Conservation (phyloP, 2,113 vertebrate genomes). For the Malurus melanocephalus region DNA sequence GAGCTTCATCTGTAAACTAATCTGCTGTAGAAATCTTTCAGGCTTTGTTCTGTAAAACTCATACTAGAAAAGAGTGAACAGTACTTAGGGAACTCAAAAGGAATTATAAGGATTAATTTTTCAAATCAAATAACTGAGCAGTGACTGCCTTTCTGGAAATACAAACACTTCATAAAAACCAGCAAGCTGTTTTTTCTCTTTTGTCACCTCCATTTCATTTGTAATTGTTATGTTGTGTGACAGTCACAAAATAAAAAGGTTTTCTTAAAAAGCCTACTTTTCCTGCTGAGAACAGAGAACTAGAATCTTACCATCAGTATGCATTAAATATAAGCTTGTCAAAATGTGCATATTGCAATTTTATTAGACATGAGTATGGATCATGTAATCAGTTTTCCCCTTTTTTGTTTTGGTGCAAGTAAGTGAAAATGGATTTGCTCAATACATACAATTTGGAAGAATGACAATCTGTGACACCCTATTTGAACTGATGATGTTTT, state of each 20-base stretch:
- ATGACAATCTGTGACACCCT: constrained; percentile 22
- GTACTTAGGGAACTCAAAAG: constrained; percentile 61
- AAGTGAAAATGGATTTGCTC: constrained; percentile 60
- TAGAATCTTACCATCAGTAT: constrained; percentile 56
- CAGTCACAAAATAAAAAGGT: constrained; percentile 59
- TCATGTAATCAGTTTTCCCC: constrained; percentile 57
- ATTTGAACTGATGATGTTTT: constrained; percentile 50
- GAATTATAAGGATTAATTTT: constrained; percentile 63
- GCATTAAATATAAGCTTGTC: constrained; percentile 64
- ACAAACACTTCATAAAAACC: constrained; percentile 46
- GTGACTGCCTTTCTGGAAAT: constrained; percentile 36
- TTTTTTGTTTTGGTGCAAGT: constrained; percentile 58
- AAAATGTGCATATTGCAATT: constrained; percentile 50
- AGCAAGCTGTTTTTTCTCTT: constrained; percentile 23
- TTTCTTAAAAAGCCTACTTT: constrained; percentile 48
- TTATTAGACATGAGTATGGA: constrained; percentile 60
- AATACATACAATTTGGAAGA: constrained; percentile 41
- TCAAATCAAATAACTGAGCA: constrained; percentile 59
- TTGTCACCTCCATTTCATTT: constrained; percentile 47
- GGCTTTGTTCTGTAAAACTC: constrained; percentile 62
- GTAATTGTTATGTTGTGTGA: constrained; percentile 62
- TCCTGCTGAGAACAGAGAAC: constrained; percentile 51
- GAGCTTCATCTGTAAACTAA: constrained; percentile 62
- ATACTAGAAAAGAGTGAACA: constrained; percentile 44
- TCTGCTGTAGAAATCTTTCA: constrained; percentile 54